Conservation (phyloP, 2,113 vertebrate genomes). For the Lathamus discolor region DNA sequence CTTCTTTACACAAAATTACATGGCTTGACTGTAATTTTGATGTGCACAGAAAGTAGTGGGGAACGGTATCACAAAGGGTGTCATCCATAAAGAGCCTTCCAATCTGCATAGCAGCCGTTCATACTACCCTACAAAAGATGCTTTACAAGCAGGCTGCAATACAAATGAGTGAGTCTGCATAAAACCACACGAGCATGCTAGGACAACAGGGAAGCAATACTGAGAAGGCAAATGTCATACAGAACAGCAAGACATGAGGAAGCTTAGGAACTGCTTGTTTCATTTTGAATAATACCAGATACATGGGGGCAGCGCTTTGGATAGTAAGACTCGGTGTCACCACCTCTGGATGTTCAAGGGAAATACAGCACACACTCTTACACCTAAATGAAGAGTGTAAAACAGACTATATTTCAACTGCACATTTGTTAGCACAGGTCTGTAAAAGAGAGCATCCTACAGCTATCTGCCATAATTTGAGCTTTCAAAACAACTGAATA, state of each 20-base stretch:
- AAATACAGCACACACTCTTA: neutral
- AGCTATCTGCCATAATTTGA: neutral
- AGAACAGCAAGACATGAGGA: neutral
- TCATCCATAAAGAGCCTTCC: neutral
- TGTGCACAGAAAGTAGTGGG: neutral
- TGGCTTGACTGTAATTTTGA: fast-evolving
- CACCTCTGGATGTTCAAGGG: neutral
- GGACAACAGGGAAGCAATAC: neutral
- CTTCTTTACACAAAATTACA: neutral
- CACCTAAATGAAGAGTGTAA: neutral
- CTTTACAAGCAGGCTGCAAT: neutral
- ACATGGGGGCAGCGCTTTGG: fast-evolving
- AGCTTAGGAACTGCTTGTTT: neutral
- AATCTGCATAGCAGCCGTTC: neutral
- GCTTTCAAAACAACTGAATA: neutral
- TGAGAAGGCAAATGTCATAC: neutral
- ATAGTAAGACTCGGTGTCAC: fast-evolving
- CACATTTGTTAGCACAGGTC: neutral
- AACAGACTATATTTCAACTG: neutral
- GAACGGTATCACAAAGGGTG: neutral
- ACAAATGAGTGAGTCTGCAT: neutral
- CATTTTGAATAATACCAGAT: neutral
- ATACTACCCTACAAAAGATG: neutral
- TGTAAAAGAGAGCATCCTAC: neutral
- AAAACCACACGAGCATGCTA: fast-evolving